Evolutionary conservation across 2,888 invertebrate genomes (phyloP).

Genomic region (Tetramorium bicarinatum): DNA sequence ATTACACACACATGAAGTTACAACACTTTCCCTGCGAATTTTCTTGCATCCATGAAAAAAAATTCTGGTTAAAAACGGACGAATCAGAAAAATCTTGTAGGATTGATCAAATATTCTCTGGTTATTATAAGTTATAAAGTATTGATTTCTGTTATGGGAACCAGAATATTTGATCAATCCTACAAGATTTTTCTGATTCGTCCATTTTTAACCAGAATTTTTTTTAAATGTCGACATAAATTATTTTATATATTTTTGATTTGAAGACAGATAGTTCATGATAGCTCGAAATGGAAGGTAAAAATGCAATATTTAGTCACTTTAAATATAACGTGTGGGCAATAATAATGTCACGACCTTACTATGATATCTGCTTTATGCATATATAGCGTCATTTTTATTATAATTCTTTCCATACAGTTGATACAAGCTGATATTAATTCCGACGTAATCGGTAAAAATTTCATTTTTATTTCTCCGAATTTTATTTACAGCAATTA

Average conservation of each 20-base stretch:
- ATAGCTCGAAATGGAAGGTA: neutral
- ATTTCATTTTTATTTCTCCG: neutral
- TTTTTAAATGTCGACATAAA: neutral
- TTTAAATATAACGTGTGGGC: neutral
- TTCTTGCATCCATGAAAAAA: neutral
- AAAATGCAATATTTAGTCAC: neutral
- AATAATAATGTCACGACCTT: neutral
- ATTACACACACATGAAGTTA: neutral
- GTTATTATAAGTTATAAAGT: too few species aligned
- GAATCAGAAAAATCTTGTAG: too few species aligned
- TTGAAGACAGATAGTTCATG: neutral
- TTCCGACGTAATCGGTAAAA: neutral
- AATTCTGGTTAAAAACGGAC: too few species aligned
- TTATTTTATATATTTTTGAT: neutral
- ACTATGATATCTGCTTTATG: neutral
- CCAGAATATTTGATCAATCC: too few species aligned
- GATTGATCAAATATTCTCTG: too few species aligned
- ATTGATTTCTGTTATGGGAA: too few species aligned
- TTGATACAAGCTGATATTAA: constrained; percentile 11
- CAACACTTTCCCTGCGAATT: constrained; percentile 5
- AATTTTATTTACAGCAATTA: neutral
- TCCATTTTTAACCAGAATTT: too few species aligned
- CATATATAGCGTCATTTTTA: neutral
- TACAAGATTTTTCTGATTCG: too few species aligned
- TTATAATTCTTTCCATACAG: neutral